phyloP scores from a whole-genome alignment of 2,888 invertebrate species.

The Encarsia formosa region DNA sequence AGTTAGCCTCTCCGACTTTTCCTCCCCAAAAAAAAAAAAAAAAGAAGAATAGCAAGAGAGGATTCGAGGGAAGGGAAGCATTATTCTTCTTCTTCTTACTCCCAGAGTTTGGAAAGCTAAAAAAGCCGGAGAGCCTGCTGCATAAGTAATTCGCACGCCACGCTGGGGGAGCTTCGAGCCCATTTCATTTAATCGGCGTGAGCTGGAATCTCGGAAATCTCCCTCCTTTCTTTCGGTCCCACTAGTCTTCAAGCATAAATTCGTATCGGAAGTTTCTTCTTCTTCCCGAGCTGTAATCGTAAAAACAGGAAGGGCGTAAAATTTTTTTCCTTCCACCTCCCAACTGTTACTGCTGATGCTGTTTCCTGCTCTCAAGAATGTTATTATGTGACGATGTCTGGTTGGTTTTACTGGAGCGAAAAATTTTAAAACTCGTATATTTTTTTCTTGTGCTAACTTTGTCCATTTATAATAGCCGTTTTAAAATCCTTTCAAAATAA shows the following conservation, averaged over 20 bases:
- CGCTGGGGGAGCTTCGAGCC: constrained; percentile 26
- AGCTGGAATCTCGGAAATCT: constrained; percentile 8
- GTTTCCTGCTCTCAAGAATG: not conserved
- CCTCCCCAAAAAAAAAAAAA: too few relatives aligned
- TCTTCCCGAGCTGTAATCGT: not conserved
- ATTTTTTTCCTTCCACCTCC: not conserved
- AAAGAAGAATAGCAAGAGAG: too few relatives aligned
- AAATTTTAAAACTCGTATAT: not conserved
- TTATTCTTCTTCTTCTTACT: constrained; percentile 6
- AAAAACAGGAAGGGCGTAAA: too few relatives aligned
- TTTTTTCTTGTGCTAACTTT: not conserved
- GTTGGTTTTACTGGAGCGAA: not conserved
- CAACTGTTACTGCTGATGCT: not conserved
- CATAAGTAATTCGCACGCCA: constrained; percentile 32
- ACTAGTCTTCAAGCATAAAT: constrained; percentile 18
- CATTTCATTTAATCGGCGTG: constrained; percentile 40
- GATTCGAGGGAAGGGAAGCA: too few relatives aligned
- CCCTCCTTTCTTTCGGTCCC: constrained; percentile 3
- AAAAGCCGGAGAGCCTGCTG: constrained; percentile 16
- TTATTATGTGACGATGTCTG: not conserved
- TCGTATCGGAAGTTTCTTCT: constrained; percentile 8
- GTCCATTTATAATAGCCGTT: not conserved
- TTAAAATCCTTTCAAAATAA: not conserved
- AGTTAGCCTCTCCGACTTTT: constrained; percentile 4
- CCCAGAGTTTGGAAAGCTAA: constrained; percentile 7